These are phyloP conservation scores for Meta bourneti DNA, from an alignment of 2,888 invertebrate species.

Conservation along the genomic window DNA sequence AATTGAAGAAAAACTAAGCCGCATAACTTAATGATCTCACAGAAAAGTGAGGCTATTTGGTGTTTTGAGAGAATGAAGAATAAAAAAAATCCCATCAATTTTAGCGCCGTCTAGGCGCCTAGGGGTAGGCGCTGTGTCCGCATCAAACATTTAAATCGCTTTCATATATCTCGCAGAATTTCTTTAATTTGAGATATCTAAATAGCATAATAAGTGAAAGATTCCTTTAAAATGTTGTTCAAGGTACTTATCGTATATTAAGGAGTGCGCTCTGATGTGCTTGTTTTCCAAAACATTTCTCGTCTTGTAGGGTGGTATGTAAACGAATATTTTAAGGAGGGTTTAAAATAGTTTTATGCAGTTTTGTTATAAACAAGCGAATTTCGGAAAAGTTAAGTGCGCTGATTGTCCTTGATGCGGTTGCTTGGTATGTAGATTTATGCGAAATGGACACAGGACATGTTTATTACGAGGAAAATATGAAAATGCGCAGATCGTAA, in stretches of 20 bases:
- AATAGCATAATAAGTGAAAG: conserved; percentile 1
- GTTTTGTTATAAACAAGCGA: background rate
- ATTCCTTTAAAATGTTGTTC: background rate
- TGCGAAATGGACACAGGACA: background rate
- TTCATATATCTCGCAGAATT: background rate
- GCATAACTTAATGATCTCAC: conserved; percentile 28
- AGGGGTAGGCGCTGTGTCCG: background rate
- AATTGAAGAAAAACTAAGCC: conserved; percentile 27
- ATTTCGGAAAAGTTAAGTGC: background rate
- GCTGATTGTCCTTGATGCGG: background rate
- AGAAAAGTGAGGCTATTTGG: conserved; percentile 5
- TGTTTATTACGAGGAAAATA: background rate
- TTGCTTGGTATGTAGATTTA: background rate
- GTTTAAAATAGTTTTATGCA: background rate
- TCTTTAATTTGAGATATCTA: background rate
- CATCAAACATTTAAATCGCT: background rate
- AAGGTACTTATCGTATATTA: background rate
- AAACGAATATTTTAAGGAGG: background rate
- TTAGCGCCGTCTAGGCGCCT: background rate
- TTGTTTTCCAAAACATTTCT: background rate
- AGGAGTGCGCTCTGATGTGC: background rate
- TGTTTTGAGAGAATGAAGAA: background rate
- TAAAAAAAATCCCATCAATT: background rate
- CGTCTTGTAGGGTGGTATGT: background rate
- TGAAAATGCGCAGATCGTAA: background rate